Evolutionary conservation across 2,888 invertebrate species (phyloP).

Genomic region (Cataglyphis cursor): DNA sequence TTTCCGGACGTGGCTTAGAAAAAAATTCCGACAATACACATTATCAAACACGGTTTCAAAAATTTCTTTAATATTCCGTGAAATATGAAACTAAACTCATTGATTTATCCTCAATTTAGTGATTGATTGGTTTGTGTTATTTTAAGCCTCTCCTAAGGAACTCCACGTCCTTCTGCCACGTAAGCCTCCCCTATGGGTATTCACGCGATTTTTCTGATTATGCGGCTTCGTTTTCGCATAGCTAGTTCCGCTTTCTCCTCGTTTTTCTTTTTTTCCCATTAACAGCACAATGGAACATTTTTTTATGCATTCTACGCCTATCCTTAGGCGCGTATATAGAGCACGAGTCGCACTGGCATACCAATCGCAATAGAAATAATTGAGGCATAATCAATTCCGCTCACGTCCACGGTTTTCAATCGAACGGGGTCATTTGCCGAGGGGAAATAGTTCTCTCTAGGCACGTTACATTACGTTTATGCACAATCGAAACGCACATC

Average conservation of each 20-base stretch:
- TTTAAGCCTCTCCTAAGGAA: slow-evolving; percentile 6
- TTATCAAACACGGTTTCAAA: background rate
- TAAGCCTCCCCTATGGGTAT: slow-evolving; percentile 1
- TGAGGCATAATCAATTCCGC: slow-evolving; percentile 41
- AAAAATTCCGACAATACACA: slow-evolving; percentile 1
- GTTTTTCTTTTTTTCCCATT: background rate
- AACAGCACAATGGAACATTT: background rate
- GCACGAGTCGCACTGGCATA: slow-evolving; percentile 46
- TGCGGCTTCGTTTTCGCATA: slow-evolving; percentile 44
- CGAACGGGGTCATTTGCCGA: slow-evolving; percentile 38
- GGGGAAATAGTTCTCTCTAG: slow-evolving; percentile 40
- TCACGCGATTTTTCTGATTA: slow-evolving; percentile 14
- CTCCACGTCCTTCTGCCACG: background rate
- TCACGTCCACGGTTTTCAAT: slow-evolving; percentile 69
- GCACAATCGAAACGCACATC: slow-evolving; percentile 7
- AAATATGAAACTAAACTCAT: background rate
- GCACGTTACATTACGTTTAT: slow-evolving; percentile 42
- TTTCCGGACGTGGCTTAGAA: background rate
- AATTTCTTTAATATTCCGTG: background rate
- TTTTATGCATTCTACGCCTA: slow-evolving; percentile 40
- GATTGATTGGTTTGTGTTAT: slow-evolving; percentile 31
- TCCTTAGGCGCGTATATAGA: slow-evolving; percentile 35
- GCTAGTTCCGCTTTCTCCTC: too few relatives aligned
- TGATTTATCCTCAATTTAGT: background rate
- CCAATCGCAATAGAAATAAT: slow-evolving; percentile 48